Percentiles rank a stretch among this genome's conserved stretches.
phyloP scores from a whole-genome alignment of 2,797 vertebrate genomes.

The Epinephelus awoara region DNA sequence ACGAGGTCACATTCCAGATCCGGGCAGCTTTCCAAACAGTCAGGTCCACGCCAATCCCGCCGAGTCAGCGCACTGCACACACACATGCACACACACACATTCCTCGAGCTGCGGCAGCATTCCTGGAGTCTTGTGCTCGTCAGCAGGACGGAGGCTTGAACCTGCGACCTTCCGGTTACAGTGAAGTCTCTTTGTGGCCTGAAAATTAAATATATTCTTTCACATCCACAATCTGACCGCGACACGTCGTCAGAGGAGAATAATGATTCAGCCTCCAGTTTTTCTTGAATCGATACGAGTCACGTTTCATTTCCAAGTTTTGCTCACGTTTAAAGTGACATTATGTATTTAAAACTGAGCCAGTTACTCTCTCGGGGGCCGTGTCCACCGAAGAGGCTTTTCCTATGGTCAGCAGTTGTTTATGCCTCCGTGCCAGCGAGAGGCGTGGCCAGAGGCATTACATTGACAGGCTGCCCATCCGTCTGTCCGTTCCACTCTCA shows the following conservation, averaged over 20 bases:
- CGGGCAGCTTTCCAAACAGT: conserved; percentile 56
- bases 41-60: conserved; percentile 29
- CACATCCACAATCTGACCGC: rapidly evolving
- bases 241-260: rapidly evolving
- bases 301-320: too few relatives aligned
- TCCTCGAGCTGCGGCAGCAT: conserved; percentile 48
- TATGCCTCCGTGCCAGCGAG: too few relatives aligned
- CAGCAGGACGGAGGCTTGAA: conserved; percentile 50
- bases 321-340: too few relatives aligned
- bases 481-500: too few relatives aligned
- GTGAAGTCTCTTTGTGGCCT: conserved; percentile 1
- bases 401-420: too few relatives aligned
- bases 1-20: conserved; percentile 62
- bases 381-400: too few relatives aligned
- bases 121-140: conserved; percentile 50
- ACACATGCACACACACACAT: conserved; percentile 18
- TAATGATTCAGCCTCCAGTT: rapidly evolving
- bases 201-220: neutral
- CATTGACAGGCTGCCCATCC: too few relatives aligned
- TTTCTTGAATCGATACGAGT: neutral
- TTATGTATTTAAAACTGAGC: too few relatives aligned
- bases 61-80: conserved; percentile 38
- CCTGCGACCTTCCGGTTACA: conserved; percentile 25
- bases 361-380: too few relatives aligned
- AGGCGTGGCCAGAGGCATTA: too few relatives aligned